Percentiles rank a stretch among this genome's conserved stretches.
These are phyloP conservation scores for Hippoglossus hippoglossus DNA, from an alignment of 2,797 vertebrate genomes.

Conservation along the genomic window DNA sequence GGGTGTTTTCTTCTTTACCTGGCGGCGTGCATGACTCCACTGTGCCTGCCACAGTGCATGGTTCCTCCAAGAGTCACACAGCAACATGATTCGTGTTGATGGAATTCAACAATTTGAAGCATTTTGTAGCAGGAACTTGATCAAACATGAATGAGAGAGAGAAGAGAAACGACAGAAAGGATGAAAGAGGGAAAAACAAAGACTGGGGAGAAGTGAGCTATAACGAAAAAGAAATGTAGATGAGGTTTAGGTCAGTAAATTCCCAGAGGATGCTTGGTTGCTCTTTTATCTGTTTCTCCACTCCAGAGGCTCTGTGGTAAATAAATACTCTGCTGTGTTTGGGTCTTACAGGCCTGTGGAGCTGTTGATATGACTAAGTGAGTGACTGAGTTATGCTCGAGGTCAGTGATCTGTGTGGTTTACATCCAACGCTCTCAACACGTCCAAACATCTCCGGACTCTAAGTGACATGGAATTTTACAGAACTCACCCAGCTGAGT, in stretches of 20 bases:
- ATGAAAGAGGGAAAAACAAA: not conserved
- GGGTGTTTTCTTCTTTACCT: conserved; percentile 46
- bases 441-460: conserved; percentile 18
- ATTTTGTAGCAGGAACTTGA: conserved; percentile 39
- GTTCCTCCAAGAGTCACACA: conserved; percentile 41
- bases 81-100: conserved; percentile 17
- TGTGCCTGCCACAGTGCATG: conserved; percentile 46
- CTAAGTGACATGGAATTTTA: conserved; percentile 6
- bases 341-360: conserved; percentile 11
- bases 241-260: not conserved
- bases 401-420: conserved; percentile 39
- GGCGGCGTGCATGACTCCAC: conserved; percentile 31
- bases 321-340: conserved; percentile 21
- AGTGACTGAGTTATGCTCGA: conserved; percentile 34
- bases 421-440: conserved; percentile 24
- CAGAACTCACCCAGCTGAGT: conserved; percentile 5
- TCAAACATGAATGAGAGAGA: conserved; percentile 31
- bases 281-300: conserved; percentile 19
- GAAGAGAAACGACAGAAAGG: conserved; percentile 5
- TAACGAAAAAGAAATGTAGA: conserved; percentile 1
- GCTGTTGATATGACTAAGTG: conserved; percentile 28
- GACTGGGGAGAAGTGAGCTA: not conserved
- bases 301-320: conserved; percentile 25
- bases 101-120: conserved; percentile 39
- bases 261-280: conserved; percentile 20